phyloP scores from a whole-genome alignment of 2,888 invertebrate genomes.

The Diploptera punctata region DNA sequence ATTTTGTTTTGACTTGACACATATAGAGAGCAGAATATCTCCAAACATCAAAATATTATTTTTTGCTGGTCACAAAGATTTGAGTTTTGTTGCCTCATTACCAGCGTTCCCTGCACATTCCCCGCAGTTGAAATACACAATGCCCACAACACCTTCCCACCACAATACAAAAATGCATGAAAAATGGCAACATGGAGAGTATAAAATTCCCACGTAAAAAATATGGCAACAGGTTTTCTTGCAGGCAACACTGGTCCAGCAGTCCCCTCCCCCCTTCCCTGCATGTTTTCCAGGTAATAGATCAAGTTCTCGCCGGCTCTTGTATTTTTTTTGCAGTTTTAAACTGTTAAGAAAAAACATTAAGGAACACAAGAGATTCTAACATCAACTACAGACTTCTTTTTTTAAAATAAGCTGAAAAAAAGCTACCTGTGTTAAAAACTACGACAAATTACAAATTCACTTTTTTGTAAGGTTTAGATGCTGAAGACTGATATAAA shows the following conservation, averaged over 20 bases:
- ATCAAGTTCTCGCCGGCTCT: not conserved
- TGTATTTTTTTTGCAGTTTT: not conserved
- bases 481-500: constrained; percentile 8
- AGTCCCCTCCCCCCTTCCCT: not conserved
- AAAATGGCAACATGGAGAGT: constrained; percentile 34
- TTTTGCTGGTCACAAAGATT: constrained; percentile 33
- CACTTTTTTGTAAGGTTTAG: not conserved
- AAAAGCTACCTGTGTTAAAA: constrained; percentile 26
- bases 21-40: constrained; percentile 46
- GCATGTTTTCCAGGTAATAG: not conserved
- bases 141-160: not conserved
- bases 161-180: constrained; percentile 21
- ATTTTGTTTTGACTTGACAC: constrained; percentile 44
- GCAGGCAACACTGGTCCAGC: constrained; percentile 7
- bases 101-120: constrained; percentile 23
- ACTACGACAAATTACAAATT: constrained; percentile 14
- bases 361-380: constrained; percentile 25
- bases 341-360: constrained; percentile 16
- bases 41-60: constrained; percentile 42
- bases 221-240: constrained; percentile 19
- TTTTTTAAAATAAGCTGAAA: constrained; percentile 29
- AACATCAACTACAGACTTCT: constrained; percentile 34
- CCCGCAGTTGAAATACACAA: not conserved
- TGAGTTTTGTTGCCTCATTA: constrained; percentile 35
- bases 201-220: constrained; percentile 32